These are phyloP conservation scores for Galemys pyrenaicus DNA, from an alignment of 2,113 vertebrate genomes.

Conservation along the genomic window DNA sequence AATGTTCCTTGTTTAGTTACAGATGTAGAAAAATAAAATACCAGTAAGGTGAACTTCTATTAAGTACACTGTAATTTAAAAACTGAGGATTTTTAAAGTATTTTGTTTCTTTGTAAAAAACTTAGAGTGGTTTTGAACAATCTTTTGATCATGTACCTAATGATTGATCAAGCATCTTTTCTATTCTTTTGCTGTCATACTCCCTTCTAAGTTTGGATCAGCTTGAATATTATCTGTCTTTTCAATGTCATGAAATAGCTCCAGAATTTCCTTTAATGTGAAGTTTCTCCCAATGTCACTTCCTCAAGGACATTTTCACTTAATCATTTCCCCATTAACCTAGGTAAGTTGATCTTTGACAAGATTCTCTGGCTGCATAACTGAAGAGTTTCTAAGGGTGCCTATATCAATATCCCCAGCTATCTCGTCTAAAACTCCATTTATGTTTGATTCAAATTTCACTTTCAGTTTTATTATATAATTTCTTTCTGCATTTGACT, in stretches of 20 bases:
- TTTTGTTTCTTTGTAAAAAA: slow-evolving; percentile 29
- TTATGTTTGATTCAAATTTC: background rate
- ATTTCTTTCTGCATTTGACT: background rate
- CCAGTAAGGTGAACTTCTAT: background rate
- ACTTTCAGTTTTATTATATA: background rate
- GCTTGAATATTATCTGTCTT: slow-evolving; percentile 4
- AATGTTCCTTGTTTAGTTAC: background rate
- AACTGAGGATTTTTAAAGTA: background rate
- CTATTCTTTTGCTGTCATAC: background rate
- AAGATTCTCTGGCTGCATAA: background rate
- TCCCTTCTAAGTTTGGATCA: slow-evolving; percentile 10
- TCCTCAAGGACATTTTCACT: background rate
- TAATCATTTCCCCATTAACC: background rate
- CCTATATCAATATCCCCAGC: background rate
- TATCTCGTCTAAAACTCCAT: background rate
- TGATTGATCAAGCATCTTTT: background rate
- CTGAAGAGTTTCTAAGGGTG: background rate
- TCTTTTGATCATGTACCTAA: background rate
- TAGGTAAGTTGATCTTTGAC: background rate
- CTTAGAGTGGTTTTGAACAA: background rate
- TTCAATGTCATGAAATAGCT: background rate
- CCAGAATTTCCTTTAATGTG: background rate
- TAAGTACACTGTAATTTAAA: background rate
- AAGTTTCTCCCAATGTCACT: slow-evolving; percentile 12
- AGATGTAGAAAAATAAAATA: slow-evolving; percentile 27